These are phyloP conservation scores for Scaptomyza reducta DNA, from an alignment of 2,888 invertebrate species.

Conservation along the genomic window DNA sequence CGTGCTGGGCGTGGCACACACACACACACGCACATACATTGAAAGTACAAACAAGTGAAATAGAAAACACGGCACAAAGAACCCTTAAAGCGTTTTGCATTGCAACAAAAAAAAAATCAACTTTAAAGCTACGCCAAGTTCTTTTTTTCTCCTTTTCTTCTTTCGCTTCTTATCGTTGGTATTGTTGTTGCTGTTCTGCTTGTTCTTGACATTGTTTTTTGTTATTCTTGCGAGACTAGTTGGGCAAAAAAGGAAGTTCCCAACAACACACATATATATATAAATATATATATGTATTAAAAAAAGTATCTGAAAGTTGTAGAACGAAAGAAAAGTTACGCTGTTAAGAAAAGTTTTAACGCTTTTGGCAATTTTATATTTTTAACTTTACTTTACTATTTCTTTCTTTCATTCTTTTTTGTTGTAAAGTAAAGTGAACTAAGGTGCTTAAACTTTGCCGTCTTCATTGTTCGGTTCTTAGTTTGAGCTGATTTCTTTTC, in stretches of 20 bases:
- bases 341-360: conserved; percentile 61
- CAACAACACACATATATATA: conserved; percentile 1
- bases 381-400: conserved; percentile 36
- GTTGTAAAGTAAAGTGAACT: conserved; percentile 48
- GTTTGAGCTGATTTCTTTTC: background rate
- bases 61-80: conserved; percentile 56
- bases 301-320: conserved; percentile 51
- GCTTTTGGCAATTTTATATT: conserved; percentile 57
- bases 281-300: conserved; percentile 10
- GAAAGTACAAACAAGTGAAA: conserved; percentile 60
- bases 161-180: no score
- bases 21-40: conserved; percentile 11
- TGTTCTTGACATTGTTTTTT: conserved; percentile 62
- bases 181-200: conserved; percentile 22
- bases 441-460: conserved; percentile 63
- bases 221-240: conserved; percentile 43
- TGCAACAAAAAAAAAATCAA: conserved; percentile 9
- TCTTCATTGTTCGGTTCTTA: conserved; percentile 37
- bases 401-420: background rate
- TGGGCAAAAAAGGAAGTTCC: conserved; percentile 51
- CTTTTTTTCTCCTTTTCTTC: conserved; percentile 7
- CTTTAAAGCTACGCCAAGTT: conserved; percentile 53
- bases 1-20: conserved; percentile 32
- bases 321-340: conserved; percentile 45
- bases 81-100: conserved; percentile 36